Base-by-base conservation (phyloP, 2,113 vertebrate species). In the Redunca redunca region DNA sequence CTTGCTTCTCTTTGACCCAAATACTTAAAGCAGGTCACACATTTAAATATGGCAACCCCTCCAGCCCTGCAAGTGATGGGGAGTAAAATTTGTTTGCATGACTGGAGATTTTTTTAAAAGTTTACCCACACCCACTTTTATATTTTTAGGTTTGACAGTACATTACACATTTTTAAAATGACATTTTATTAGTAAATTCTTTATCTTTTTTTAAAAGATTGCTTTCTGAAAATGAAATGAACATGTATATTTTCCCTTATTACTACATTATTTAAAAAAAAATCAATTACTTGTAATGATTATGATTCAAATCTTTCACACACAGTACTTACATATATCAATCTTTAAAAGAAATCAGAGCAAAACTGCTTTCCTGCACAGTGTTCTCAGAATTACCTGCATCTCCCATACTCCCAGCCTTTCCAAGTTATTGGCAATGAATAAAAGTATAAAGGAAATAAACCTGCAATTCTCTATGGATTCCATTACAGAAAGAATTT, bases 21-120 rank as follows among this genome's bases (percentile, higher is more conserved):
- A 98, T 98, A 97, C 53, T 96, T 95, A 98, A 98, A 98, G 83
- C 85, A 96, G 97, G 98, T 97, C 98, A 98, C 60, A 83, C 33
- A 0, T 92, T 98, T 98, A 98, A 97, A 98, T 98, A 96, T 55
- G 94, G 93, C 48, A 98, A 98, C 91, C 94, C 96, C 98, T 97
- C 74, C 23, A 94, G 98, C 77, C n/a, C 52, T 96, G 93, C 81
- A 98, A 98, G 96, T 90, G 46, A 98, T 82, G 64, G 93, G 64
- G 78, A 78, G 77, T 95, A 77, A 96, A 92, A 95, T 71, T 96
- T 96, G 85, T 94, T 88, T 96, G 58, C 92, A 85, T 55, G 78
- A 96, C 74, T 96, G 74, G 74, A 19, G 13, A 67, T 88, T 96
- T 82, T 74, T 48, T 0, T 1, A 74, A 95, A 90, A 50, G 4